Base-by-base conservation (phyloP, 2,113 vertebrate species). In the Speoplatyrhinus poulsoni region DNA sequence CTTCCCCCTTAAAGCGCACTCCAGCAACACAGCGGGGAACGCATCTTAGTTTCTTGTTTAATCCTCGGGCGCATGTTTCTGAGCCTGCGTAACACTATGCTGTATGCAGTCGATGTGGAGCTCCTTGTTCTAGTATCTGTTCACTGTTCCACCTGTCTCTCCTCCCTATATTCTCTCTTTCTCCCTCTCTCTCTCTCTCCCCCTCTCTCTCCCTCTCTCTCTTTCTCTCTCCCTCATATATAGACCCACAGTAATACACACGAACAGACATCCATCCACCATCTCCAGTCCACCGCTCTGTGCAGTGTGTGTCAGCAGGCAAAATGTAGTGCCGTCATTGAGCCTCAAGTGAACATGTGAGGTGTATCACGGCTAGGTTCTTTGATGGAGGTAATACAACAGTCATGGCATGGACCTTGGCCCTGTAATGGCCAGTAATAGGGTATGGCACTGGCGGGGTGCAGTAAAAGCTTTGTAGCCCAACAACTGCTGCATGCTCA, bases 391-490 rank as follows among this genome's bases (percentile, higher is more conserved):
- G 86, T 89, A 72, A 87, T 72, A 72, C 69, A 87, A 74, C 86
- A 87, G 89, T 89, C 87, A 90, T 67, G 79, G 82, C 63, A 67
- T 13, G 70, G 76, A 76, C 83, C 84, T 83, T 87, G 88, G 64
- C 69, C 79, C 41, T 53, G 68, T 84, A 88, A 90, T 86, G 67
- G 41, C 49, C 46, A 69, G 66, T 70, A 62, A 79, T 75, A 77
- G 59, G 58, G 46, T 41, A 55, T 57, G 56, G 62, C 61, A 57
- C 41, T 61, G 17, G 3, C 41, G 60, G 65, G 19, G 64, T 60
- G 50, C 46, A 62, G 72, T 87, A 70, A 89, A 85, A 86, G 81
- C 85, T 71, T 82, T 70, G 82, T 80, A 73, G 80, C 64, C 65
- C 70, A 82, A 76, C 72, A 70, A 70, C 47, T 33, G 68, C 60